Evolutionary conservation across 1,140 invertebrate genomes (phyloP).

Genomic region (Asobara japonica): DNA sequence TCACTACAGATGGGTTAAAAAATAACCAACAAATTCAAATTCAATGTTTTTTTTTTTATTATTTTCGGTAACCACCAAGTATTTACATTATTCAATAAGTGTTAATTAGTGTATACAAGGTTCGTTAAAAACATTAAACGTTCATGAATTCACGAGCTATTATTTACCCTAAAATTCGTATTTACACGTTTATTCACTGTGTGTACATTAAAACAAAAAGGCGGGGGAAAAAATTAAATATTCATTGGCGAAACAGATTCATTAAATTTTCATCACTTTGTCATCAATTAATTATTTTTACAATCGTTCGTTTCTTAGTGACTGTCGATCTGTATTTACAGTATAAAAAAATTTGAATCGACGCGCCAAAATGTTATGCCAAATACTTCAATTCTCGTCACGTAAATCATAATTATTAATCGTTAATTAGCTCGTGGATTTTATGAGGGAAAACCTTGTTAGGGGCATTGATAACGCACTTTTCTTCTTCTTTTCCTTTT

Average conservation of each 20-base stretch:
- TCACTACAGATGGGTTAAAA: background rate
- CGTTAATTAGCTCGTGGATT: slow-evolving; percentile 26
- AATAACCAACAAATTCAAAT: background rate
- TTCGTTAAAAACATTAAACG: slow-evolving; percentile 65
- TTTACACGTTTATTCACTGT: slow-evolving; percentile 59
- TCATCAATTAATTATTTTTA: slow-evolving; percentile 33
- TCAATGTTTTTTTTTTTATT: background rate
- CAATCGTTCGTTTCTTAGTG: slow-evolving; percentile 31
- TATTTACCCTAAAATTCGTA: slow-evolving; percentile 42
- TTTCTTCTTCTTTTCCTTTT: background rate
- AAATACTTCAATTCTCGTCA: slow-evolving; percentile 30
- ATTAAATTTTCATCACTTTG: too few relatives aligned
- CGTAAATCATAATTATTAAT: slow-evolving; percentile 39
- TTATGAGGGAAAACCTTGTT: background rate
- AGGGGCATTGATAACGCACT: background rate
- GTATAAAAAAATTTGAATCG: slow-evolving; percentile 2
- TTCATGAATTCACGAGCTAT: slow-evolving; percentile 37
- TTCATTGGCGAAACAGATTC: too few relatives aligned
- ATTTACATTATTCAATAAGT: slow-evolving; percentile 63
- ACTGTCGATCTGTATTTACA: background rate
- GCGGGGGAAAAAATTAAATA: slow-evolving; percentile 64
- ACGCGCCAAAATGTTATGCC: background rate
- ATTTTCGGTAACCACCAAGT: slow-evolving; percentile 59
- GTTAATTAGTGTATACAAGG: slow-evolving; percentile 64
- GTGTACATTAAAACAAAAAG: slow-evolving; percentile 55